Evolutionary conservation across 23 tunicate genomes (phyloP), one percentile per base, ranked within the genome.

Genomic region (Halocynthia roretzi): DNA sequence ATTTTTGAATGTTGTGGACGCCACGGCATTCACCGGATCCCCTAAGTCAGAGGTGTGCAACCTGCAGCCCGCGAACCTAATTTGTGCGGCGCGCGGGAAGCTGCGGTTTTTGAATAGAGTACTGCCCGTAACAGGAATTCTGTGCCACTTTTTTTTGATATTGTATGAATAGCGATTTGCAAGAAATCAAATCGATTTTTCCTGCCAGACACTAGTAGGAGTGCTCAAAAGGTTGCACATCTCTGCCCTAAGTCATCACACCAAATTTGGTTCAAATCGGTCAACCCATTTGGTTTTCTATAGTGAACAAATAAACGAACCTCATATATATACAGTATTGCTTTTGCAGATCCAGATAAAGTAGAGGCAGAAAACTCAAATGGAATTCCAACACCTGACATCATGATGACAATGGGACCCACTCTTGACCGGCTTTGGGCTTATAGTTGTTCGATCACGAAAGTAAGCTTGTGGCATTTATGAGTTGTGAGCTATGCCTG

Each of bases 351-450:
- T 61, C 96, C 96, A 22, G 88, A 89, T 62, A 89, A 89, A 80
- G 85, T 74, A 67, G 96, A 84, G 64, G 17, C 84, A 0, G 96
- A 89, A 20, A 61, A 54, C 6, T 68, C 40, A 7, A 72, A 75
- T 52, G 88, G 85, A 56, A 18, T 74, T 74, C 65, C 76, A 10
- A 75, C 96, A 7, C 96, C 96, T 44, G 96, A 79, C 21, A 83
- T 89, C 52, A 83, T 89, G 96, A 77, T 83, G 52, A 71, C 87
- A 68, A 72, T 80, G 64, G 96, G 88, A 17, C 96, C 96, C 44
- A 89, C 96, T 7, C 53, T 89, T 19, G 96, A 89, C 61, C 63
- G 96, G 12, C 55, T 89, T 18, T 89, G 88, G 88, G 75, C 88
- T 5, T 89, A 89, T 75, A 69, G 77, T 54, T 89, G 87, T 54